phyloP scores from a whole-genome alignment of 2,113 vertebrate genomes.

The Mobula hypostoma region DNA sequence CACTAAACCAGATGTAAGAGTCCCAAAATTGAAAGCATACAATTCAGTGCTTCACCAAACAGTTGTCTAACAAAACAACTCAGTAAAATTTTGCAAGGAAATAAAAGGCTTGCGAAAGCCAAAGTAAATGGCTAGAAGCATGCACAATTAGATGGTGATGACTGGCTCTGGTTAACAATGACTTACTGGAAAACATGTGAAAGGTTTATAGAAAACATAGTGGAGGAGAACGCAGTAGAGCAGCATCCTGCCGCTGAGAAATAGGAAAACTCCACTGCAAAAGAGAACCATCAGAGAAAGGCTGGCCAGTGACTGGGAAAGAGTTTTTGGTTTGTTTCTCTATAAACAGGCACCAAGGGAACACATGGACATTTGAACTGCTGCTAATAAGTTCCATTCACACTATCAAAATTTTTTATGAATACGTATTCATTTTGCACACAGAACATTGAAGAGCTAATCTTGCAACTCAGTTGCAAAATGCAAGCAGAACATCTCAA shows the following conservation, averaged over 20 bases:
- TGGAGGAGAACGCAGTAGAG: background rate
- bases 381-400: background rate
- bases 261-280: background rate
- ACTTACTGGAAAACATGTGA: conserved; percentile 1
- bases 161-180: background rate
- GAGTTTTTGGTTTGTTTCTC: background rate
- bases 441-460: background rate
- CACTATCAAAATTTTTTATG: background rate
- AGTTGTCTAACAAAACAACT: conserved; percentile 19
- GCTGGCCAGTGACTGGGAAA: background rate
- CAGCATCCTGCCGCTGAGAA: background rate
- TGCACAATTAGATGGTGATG: conserved; percentile 4
- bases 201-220: background rate
- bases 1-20: background rate
- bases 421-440: background rate
- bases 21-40: conserved; percentile 4
- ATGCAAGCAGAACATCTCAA: background rate
- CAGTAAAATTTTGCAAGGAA: background rate
- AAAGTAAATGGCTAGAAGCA: conserved; percentile 26
- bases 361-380: background rate
- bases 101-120: background rate
- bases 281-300: background rate
- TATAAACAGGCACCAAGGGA: background rate
- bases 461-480: background rate
- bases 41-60: conserved; percentile 10